phyloP scores from a whole-genome alignment of 30 jellyfish, hydroid and myxozoan species.

The Clytia hemisphaerica region DNA sequence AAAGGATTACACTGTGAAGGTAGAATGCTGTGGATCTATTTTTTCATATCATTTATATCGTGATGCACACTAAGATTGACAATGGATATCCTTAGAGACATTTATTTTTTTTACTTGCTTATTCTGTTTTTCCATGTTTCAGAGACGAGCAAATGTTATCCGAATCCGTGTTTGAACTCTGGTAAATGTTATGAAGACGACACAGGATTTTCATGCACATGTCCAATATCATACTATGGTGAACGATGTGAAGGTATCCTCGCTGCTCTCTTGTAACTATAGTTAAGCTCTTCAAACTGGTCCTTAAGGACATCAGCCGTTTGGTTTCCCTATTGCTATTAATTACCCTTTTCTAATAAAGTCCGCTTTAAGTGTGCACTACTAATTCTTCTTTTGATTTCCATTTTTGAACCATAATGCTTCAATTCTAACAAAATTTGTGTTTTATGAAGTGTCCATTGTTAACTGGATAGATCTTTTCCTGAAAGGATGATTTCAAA shows the following conservation, averaged over 20 bases:
- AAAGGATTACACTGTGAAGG: slow-evolving; percentile 23
- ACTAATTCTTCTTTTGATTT: not conserved
- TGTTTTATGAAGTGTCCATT: not conserved
- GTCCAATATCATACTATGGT: slow-evolving; percentile 57
- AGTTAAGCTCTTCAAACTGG: not conserved
- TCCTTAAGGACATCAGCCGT: too few species aligned
- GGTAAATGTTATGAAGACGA: slow-evolving; percentile 56
- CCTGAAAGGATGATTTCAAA: too few species aligned
- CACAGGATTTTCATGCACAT: slow-evolving; percentile 13
- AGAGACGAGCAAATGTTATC: slow-evolving; percentile 76
- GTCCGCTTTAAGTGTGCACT: too few species aligned
- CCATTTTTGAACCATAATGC: not conserved
- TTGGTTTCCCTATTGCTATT: too few species aligned
- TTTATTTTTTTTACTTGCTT: not conserved
- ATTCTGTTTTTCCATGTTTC: not conserved
- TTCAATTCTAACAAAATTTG: not conserved
- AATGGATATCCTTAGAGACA: not conserved
- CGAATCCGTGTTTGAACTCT: slow-evolving; percentile 92
- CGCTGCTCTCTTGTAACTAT: too few species aligned
- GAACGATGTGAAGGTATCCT: slow-evolving; percentile 84
- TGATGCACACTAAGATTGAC: not conserved
- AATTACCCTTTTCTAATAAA: too few species aligned
- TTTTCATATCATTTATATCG: not conserved
- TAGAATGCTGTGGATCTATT: not conserved
- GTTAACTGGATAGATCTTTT: too few species aligned